phyloP scores from a whole-genome alignment of 2,797 vertebrate genomes.

The Sebastes reedi region DNA sequence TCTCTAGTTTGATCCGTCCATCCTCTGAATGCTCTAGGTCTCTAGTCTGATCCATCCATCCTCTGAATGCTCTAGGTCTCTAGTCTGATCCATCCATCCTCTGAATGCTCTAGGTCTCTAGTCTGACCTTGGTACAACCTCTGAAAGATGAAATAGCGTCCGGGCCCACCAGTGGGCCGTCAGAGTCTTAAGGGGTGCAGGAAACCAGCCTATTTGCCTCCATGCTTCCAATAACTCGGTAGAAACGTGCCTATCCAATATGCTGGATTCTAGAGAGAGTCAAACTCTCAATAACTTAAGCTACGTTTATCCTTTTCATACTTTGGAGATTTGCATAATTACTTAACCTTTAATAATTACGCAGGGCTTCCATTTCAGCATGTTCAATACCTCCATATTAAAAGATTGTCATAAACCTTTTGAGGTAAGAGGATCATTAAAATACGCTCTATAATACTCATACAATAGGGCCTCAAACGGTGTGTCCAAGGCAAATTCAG shows the following conservation, averaged over 20 bases:
- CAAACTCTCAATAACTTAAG: background rate
- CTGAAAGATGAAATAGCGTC: too few relatives aligned
- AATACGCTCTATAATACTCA: background rate
- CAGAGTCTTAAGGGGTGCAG: background rate
- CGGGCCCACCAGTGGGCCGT: too few relatives aligned
- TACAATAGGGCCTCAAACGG: background rate
- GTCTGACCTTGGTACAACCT: too few relatives aligned
- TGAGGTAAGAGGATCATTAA: background rate
- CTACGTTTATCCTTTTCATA: background rate
- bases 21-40: too few relatives aligned
- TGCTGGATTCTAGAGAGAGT: background rate
- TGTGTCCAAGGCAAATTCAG: background rate
- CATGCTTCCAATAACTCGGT: background rate
- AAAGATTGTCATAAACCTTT: background rate
- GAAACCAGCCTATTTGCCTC: background rate
- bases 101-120: too few relatives aligned
- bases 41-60: too few relatives aligned
- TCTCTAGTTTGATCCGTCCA: too few relatives aligned
- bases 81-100: too few relatives aligned
- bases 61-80: too few relatives aligned
- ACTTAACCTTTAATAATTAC: background rate
- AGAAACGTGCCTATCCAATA: background rate
- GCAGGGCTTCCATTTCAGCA: background rate
- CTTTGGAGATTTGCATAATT: background rate
- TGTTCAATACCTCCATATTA: background rate